phyloP scores from a whole-genome alignment of 1,140 invertebrate genomes.

The Anastatus disparis region DNA sequence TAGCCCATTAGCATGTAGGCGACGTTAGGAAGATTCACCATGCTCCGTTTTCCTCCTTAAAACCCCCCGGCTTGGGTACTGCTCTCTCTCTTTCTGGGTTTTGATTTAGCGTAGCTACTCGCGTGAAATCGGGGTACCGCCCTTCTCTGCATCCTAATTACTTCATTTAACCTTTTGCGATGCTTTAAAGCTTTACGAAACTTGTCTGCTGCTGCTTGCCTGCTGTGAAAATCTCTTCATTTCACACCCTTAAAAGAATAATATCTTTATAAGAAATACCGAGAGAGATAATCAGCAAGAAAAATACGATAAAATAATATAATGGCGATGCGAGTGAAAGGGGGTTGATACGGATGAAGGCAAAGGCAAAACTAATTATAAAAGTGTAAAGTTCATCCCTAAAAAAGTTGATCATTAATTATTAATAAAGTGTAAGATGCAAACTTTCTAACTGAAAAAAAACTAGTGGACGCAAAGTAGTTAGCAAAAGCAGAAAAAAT shows the following conservation, averaged over 20 bases:
- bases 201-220: too few relatives aligned
- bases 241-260: background rate
- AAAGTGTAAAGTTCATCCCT: too few relatives aligned
- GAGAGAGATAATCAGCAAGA: background rate
- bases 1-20: slow-evolving; percentile 17
- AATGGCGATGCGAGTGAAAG: background rate
- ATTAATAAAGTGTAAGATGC: slow-evolving; percentile 5
- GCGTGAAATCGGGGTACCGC: background rate
- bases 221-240: background rate
- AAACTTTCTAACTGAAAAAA: too few relatives aligned
- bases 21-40: background rate
- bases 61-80: background rate
- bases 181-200: background rate
- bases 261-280: background rate
- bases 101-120: slow-evolving; percentile 27
- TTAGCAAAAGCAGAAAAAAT: background rate
- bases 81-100: background rate
- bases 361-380: too few relatives aligned
- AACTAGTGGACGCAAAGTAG: background rate
- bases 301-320: background rate
- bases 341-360: too few relatives aligned
- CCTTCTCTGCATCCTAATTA: slow-evolving; percentile 40
- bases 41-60: too few relatives aligned
- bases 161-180: slow-evolving; percentile 26
- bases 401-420: background rate